phyloP scores from a whole-genome alignment of 2,113 vertebrate species.

The Equus przewalskii region DNA sequence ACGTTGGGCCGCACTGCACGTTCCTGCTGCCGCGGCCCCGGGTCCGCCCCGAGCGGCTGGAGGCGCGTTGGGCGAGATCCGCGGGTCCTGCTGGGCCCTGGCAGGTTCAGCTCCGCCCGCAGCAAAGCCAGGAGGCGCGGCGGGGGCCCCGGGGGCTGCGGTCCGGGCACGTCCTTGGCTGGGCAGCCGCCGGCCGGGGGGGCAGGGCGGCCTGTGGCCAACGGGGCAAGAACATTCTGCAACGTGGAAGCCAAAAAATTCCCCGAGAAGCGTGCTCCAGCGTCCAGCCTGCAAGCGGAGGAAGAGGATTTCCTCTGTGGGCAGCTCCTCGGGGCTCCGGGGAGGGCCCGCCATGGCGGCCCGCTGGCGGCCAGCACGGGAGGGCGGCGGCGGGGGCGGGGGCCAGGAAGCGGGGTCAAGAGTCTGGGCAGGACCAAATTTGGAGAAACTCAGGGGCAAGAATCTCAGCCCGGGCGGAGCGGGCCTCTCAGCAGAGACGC shows the following conservation, averaged over 20 bases:
- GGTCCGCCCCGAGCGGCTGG: not conserved
- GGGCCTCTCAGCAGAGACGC: not conserved
- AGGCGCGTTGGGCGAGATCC: not conserved
- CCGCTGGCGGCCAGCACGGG: not conserved
- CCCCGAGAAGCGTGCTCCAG: slow-evolving; percentile 56
- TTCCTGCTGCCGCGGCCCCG: not conserved
- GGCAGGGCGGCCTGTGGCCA: slow-evolving; percentile 29
- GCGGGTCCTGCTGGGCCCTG: not conserved
- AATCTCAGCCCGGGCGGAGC: not conserved
- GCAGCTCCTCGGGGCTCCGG: slow-evolving; percentile 53
- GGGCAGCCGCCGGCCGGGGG: not conserved
- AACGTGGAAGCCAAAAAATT: slow-evolving; percentile 46
- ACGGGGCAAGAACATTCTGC: slow-evolving; percentile 66
- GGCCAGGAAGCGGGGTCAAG: slow-evolving; percentile 58
- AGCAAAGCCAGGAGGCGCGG: not conserved
- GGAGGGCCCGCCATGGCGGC: not conserved
- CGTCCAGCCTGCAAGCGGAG: slow-evolving; percentile 50
- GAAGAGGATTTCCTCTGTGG: slow-evolving; percentile 73
- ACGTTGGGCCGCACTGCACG: not conserved
- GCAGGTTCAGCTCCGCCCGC: not conserved
- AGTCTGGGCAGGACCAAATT: slow-evolving; percentile 68
- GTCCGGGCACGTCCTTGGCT: not conserved
- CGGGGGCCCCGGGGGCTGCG: not conserved
- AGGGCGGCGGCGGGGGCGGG: not conserved
- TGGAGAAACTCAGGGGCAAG: slow-evolving; percentile 59